These are phyloP conservation scores for Leptonema lineaticorne DNA, from an alignment of 1,140 invertebrate genomes.

Conservation along the genomic window DNA sequence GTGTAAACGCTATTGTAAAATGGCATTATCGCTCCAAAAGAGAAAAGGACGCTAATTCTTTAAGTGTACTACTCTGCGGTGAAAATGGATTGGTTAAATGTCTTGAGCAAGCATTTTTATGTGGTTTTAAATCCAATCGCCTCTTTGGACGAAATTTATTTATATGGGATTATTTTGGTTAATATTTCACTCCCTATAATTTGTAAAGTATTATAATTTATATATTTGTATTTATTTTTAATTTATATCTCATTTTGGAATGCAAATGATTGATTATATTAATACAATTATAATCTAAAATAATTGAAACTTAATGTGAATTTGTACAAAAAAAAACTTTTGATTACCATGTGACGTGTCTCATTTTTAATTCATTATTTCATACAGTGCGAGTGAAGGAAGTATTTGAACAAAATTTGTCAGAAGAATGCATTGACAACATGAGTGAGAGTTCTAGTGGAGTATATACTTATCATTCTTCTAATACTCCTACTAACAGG, in stretches of 20 bases:
- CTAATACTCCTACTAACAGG: slow-evolving; percentile 49
- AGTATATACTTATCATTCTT: slow-evolving; percentile 38
- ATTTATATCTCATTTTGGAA: slow-evolving; percentile 8
- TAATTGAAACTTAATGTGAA: neutral
- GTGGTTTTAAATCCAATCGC: slow-evolving; percentile 87
- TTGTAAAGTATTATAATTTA: slow-evolving; percentile 12
- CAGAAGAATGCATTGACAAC: slow-evolving; percentile 56
- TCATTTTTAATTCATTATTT: slow-evolving; percentile 44
- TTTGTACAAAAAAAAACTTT: slow-evolving; percentile 27
- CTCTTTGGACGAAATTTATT: slow-evolving; percentile 94
- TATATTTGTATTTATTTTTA: slow-evolving; percentile 3
- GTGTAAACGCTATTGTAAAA: slow-evolving; percentile 96
- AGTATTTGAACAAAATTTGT: slow-evolving; percentile 75
- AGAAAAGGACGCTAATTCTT: slow-evolving; percentile 79
- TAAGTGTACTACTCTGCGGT: slow-evolving; percentile 91
- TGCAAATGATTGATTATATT: slow-evolving; percentile 21
- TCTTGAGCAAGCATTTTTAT: slow-evolving; percentile 91
- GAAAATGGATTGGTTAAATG: slow-evolving; percentile 91
- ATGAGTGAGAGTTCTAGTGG: slow-evolving; percentile 40
- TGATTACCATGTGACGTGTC: slow-evolving; percentile 11
- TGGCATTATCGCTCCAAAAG: slow-evolving; percentile 83
- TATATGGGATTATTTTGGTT: slow-evolving; percentile 97
- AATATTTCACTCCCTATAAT: slow-evolving; percentile 44
- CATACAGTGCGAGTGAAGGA: slow-evolving; percentile 84
- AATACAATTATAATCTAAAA: neutral